phyloP scores from a whole-genome alignment of 2,113 vertebrate species.

The Ia io region DNA sequence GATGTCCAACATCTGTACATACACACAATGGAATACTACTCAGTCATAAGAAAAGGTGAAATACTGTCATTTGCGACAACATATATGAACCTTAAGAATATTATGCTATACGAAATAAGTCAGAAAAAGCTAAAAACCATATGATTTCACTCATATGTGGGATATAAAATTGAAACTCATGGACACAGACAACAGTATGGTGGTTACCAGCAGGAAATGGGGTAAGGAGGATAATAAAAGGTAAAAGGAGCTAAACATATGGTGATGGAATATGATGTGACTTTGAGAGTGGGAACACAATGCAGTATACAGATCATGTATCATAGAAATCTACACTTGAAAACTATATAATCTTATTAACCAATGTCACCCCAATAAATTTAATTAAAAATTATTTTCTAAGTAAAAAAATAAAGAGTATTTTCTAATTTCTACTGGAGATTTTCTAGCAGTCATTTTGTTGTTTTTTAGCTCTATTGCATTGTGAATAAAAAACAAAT shows the following conservation, averaged over 20 bases:
- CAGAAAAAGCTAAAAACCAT: background rate
- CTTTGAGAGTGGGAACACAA: too few relatives aligned
- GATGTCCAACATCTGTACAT: background rate
- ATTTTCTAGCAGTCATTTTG: background rate
- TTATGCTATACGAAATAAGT: background rate
- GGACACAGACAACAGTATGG: background rate
- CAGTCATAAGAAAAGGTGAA: background rate
- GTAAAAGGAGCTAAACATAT: background rate
- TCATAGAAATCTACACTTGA: too few relatives aligned
- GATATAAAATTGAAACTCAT: background rate
- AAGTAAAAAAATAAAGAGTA: background rate
- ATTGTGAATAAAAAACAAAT: background rate
- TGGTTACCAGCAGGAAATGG: background rate
- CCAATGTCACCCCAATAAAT: background rate
- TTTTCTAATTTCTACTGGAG: background rate
- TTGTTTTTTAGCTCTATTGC: background rate
- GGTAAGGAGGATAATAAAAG: background rate
- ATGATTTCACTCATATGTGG: background rate
- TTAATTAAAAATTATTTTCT: background rate
- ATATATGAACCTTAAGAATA: background rate
- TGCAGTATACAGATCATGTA: too few relatives aligned
- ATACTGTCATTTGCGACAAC: background rate
- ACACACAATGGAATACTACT: background rate
- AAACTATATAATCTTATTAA: too few relatives aligned
- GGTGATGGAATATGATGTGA: background rate